phyloP scores from a whole-genome alignment of 2,797 vertebrate species.

The Notolepis coatsorum region DNA sequence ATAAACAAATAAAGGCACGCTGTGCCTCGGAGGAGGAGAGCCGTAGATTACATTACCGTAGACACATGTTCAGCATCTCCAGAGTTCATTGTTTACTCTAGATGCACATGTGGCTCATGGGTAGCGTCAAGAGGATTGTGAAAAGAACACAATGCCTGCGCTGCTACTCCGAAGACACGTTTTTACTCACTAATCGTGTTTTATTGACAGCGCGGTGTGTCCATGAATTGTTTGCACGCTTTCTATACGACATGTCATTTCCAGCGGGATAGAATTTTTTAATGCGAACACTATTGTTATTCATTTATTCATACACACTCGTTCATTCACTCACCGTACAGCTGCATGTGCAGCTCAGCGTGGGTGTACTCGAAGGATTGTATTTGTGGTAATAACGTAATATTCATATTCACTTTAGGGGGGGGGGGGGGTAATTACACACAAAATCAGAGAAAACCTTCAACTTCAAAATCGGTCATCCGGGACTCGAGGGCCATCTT shows the following conservation, averaged over 20 bases:
- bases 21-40: slow-evolving; percentile 9
- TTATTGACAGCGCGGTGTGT: no score
- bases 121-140: background rate
- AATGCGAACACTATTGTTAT: no score
- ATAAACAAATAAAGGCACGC: slow-evolving; percentile 16
- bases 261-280: background rate
- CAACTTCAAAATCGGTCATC: slow-evolving; percentile 31
- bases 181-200: slow-evolving; percentile 18
- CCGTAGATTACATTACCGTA: background rate
- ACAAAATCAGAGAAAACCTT: slow-evolving; percentile 35
- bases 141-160: background rate
- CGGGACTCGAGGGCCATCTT: slow-evolving; percentile 26
- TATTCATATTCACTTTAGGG: no score
- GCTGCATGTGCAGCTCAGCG: no score
- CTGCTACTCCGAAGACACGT: background rate
- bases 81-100: slow-evolving; percentile 13
- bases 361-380: no score
- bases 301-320: slow-evolving; percentile 14
- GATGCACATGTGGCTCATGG: no score
- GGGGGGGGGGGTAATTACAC: no score
- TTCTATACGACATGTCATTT: background rate
- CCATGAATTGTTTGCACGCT: background rate
- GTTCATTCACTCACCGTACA: background rate
- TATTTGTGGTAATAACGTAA: no score
- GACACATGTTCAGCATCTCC: slow-evolving; percentile 14